These are phyloP conservation scores for Dexiosoma caninum DNA, from an alignment of 2,888 invertebrate genomes.

Conservation along the genomic window DNA sequence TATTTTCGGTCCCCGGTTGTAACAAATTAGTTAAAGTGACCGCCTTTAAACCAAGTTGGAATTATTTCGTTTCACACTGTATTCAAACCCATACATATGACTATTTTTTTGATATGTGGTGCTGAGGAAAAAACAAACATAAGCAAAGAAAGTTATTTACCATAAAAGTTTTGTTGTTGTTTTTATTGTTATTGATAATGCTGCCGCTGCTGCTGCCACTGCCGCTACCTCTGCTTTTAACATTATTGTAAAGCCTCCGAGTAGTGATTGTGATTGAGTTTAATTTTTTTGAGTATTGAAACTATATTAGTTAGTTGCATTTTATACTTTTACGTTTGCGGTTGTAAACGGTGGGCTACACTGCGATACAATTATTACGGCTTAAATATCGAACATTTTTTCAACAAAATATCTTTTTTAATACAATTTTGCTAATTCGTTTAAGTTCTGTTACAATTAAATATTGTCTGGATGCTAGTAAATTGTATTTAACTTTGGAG, in stretches of 20 bases:
- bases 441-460: background rate
- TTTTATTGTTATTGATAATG: no score
- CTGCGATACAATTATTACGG: slow-evolving; percentile 5
- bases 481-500: background rate
- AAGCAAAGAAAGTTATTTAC: slow-evolving; percentile 63
- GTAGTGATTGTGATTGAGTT: slow-evolving; percentile 44
- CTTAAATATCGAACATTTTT: slow-evolving; percentile 7
- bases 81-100: background rate
- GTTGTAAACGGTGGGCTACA: slow-evolving; percentile 46
- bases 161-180: slow-evolving; percentile 35
- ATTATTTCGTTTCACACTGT: slow-evolving; percentile 18
- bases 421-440: background rate
- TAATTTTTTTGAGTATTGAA: slow-evolving; percentile 49
- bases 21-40: no score
- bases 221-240: slow-evolving; percentile 11
- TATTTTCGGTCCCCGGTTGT: no score
- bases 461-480: slow-evolving; percentile 27
- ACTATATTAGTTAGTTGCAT: slow-evolving; percentile 54
- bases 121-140: slow-evolving; percentile 54
- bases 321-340: slow-evolving; percentile 57
- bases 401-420: background rate
- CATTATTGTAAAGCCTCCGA: slow-evolving; percentile 27
- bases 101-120: slow-evolving; percentile 1
- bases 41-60: no score
- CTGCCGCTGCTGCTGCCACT: no score